Percentiles rank a stretch among this genome's conserved stretches.
phyloP scores from a whole-genome alignment of 1,140 invertebrate genomes.

The Diabrotica virgifera region DNA sequence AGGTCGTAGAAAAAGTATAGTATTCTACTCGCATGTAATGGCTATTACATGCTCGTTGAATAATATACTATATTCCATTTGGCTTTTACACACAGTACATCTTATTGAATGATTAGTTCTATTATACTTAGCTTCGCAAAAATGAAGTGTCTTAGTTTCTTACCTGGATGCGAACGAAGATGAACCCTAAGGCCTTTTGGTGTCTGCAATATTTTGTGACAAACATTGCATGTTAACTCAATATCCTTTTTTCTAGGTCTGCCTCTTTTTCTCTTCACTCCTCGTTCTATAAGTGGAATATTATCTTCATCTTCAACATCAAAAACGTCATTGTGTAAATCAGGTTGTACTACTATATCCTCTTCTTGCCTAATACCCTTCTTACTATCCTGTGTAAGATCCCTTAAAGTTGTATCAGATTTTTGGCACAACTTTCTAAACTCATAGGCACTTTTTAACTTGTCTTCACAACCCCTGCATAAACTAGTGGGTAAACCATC shows the following conservation, averaged over 20 bases:
- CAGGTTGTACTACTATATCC: slow-evolving; percentile 43
- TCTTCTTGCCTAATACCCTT: slow-evolving; percentile 23
- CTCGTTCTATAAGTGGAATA: slow-evolving; percentile 28
- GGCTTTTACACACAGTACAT: no score
- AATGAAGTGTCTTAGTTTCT: slow-evolving; percentile 37
- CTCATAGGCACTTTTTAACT: slow-evolving; percentile 46
- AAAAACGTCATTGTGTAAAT: slow-evolving; percentile 33
- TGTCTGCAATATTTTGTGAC: slow-evolving; percentile 38
- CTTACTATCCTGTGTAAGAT: slow-evolving; percentile 31
- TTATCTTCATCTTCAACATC: slow-evolving; percentile 41
- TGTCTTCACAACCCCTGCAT: slow-evolving; percentile 46
- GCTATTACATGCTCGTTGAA: no score
- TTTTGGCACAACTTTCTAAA: slow-evolving; percentile 50
- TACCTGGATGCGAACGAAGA: slow-evolving; percentile 43
- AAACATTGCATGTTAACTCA: slow-evolving; percentile 36
- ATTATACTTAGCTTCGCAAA: slow-evolving; percentile 41
- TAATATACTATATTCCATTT: no score
- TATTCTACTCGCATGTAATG: no score
- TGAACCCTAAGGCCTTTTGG: slow-evolving; percentile 40
- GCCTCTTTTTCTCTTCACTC: slow-evolving; percentile 29
- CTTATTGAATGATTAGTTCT: slow-evolving; percentile 39
- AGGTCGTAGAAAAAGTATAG: no score
- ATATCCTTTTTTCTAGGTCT: slow-evolving; percentile 25
- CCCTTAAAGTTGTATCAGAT: slow-evolving; percentile 54
- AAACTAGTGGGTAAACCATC: slow-evolving; percentile 48